Base-by-base conservation (phyloP, 1,140 invertebrate species). In the Paraescarpia echinospica region DNA sequence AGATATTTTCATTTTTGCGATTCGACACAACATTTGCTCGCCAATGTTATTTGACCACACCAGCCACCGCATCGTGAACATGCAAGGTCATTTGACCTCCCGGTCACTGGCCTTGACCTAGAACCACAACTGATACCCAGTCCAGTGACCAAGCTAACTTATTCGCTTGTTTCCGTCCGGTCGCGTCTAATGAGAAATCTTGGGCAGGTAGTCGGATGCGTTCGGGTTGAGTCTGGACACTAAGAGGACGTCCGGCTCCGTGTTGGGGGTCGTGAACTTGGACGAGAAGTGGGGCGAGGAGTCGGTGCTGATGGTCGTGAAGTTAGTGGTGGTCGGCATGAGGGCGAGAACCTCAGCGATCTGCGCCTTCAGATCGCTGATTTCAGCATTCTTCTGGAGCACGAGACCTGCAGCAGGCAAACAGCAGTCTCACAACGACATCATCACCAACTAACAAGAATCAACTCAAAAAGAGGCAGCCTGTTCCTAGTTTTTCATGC, bases 291-390 rank as follows among this genome's bases (percentile, higher is more conserved):
- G 92, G 22, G 92, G 90, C 27, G 41, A 59, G 90, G n/a, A 34
- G 51, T 48, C 33, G 48, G 48, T 33, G 31, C 12, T 33, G 48
- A 34, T 33, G 33, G 92, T 35, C 18, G 35, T 41, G 33, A 41
- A 90, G 31, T 89, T 91, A 22, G 92, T 90, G 33, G 92, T 88
- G 18, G 90, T 48, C 27, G 98, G 98, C 98, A 98, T 98, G 93
- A 98, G 97, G 89, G 98, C 98, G 95, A 98, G 96, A 94, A 98
- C 97, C 96, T 99, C 98, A 91, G 98, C 98, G 18, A 94, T 93
- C 96, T 98, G 98, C 93, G 97, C 97, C 96, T 98, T 98, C 94
- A 99, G 97, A 95, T 98, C 97, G 94, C 98, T 97, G 93, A 99
- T 98, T 96, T 99, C 98, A 95, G 98, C 98, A 93, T 99, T 98